Evolutionary conservation across 2,113 vertebrate species (phyloP), one percentile per base, ranked within the genome.

Genomic region (Ornithorhynchus anatinus): DNA sequence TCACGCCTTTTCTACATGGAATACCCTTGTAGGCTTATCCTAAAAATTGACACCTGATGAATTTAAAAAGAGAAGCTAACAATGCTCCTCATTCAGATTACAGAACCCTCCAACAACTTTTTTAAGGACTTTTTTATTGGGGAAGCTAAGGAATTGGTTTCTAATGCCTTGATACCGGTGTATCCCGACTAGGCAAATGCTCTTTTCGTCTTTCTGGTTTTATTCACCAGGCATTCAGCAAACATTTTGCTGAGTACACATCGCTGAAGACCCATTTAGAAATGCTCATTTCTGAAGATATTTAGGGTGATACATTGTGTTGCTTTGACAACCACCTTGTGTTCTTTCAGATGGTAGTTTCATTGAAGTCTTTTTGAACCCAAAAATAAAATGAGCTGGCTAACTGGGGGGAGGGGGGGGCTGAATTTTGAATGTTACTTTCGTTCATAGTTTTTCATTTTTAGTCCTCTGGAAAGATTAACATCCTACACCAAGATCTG

Each of bases 301-400:
- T 50, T 64, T 35, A 54, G 44, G 69, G 48, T 0, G 0, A 35
- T 77, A 25, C 68, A 29, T 61, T 20, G 2, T 5, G 62, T 85
- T 81, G 45, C 17, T 42, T 83, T 60, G 51, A 74, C 64, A 60
- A 80, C 74, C 59, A 36, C 64, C 51, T 29, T 39, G 63, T 60
- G 65, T 56, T 38, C 27, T 39, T 81, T 66, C 40, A 44, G 14
- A 59, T 29, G 62, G 8, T 50, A 44, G 5, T 5, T 13, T 16
- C 37, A 10, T 40, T 63, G 11, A 27, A 37, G 33, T 9, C 10
- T 72, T 53, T 35, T 14, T 20, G 58, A 64, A 50, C 31, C 39
- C 7, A 32, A 60, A 27, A 58, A 10, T 40, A 19, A 42, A 31
- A 2, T 58, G 20, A 29, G 5, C 19, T 48, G 11, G 42, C 3